phyloP scores from a whole-genome alignment of 1,140 invertebrate genomes.

The Acarapis woodi region DNA sequence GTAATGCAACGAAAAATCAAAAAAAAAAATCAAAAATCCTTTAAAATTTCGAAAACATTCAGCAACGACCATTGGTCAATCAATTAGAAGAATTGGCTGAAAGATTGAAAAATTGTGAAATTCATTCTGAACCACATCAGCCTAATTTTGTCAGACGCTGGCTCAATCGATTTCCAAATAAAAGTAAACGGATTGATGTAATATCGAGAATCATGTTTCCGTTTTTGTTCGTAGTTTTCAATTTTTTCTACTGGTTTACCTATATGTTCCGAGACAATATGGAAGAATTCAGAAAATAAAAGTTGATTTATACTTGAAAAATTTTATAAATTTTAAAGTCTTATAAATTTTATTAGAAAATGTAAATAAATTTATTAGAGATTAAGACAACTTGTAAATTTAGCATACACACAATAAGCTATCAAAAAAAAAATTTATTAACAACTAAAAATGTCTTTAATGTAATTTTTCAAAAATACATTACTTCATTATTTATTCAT shows the following conservation, averaged over 20 bases:
- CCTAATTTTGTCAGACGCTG: conserved; percentile 63
- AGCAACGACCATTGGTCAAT: conserved; percentile 57
- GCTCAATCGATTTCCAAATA: conserved; percentile 69
- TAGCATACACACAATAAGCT: too few relatives aligned
- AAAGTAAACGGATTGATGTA: conserved; percentile 79
- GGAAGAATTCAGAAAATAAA: conserved; percentile 15
- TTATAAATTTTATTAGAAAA: too few relatives aligned
- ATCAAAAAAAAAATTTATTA: too few relatives aligned
- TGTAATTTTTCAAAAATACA: too few relatives aligned
- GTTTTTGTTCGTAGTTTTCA: conserved; percentile 74
- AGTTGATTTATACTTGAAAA: background rate
- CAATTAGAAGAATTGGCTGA: conserved; percentile 28
- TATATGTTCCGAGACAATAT: conserved; percentile 52
- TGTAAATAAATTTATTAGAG: too few relatives aligned
- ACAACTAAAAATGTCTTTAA: too few relatives aligned
- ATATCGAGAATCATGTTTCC: conserved; percentile 78
- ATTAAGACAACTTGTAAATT: too few relatives aligned
- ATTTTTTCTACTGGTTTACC: conserved; percentile 75
- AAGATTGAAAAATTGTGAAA: conserved; percentile 24
- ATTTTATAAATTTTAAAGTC: too few relatives aligned
- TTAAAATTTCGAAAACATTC: too few relatives aligned
- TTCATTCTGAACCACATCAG: conserved; percentile 5
- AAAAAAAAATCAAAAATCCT: too few relatives aligned
- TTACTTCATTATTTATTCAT: too few relatives aligned
- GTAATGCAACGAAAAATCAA: too few relatives aligned